phyloP scores from a whole-genome alignment of 2,113 vertebrate genomes.

The Boleophthalmus pectinirostris region DNA sequence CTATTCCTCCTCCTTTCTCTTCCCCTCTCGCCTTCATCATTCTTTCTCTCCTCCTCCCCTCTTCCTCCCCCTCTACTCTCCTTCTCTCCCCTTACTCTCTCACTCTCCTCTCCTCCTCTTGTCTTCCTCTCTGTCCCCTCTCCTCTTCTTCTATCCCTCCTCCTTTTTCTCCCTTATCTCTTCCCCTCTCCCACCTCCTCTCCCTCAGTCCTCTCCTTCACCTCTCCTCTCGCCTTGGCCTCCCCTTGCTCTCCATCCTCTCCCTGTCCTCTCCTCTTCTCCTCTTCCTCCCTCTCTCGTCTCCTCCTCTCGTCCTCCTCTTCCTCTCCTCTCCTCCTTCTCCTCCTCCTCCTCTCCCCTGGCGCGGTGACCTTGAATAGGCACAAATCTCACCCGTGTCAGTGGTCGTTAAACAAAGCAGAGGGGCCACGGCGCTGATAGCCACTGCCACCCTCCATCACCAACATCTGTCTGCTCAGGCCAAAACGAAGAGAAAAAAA shows the following conservation, averaged over 20 bases:
- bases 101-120: not conserved
- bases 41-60: no score
- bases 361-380: constrained; percentile 68
- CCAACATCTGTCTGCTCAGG: constrained; percentile 40
- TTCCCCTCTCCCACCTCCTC: not conserved
- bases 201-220: not conserved
- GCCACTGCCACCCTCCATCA: constrained; percentile 32
- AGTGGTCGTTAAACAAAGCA: constrained; percentile 72
- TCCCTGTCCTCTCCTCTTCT: not conserved
- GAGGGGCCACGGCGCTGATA: constrained; percentile 42
- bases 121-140: no score
- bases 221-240: not conserved
- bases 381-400: constrained; percentile 72
- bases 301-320: not conserved
- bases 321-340: not conserved
- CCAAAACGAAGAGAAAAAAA: constrained; percentile 8
- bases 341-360: constrained; percentile 20
- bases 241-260: no score
- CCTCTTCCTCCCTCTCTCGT: not conserved
- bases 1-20: not conserved
- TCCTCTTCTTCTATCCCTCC: not conserved
- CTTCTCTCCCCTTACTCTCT: not conserved
- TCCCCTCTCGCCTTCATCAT: not conserved
- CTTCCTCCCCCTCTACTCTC: not conserved
- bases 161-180: constrained; percentile 9